Conservation (phyloP, 2,888 invertebrate genomes). For the Oegoconia quadripuncta region DNA sequence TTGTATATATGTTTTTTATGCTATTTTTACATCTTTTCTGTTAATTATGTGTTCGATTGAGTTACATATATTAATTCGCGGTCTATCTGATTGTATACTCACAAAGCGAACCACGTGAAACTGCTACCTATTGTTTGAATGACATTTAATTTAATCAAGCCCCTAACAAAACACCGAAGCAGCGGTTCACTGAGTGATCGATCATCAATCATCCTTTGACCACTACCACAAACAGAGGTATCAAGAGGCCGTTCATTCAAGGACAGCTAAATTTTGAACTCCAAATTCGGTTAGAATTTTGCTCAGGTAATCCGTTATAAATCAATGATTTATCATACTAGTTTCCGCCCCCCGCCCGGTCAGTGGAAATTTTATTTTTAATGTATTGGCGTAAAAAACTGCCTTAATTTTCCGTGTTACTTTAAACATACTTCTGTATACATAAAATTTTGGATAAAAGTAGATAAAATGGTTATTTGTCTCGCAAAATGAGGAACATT, state of each 20-base stretch:
- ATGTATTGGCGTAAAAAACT: too few relatives aligned
- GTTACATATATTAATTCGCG: background rate
- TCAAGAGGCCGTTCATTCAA: background rate
- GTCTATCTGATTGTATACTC: background rate
- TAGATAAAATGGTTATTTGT: too few relatives aligned
- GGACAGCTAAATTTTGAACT: constrained; percentile 6
- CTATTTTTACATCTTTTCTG: background rate
- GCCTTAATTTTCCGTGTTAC: too few relatives aligned
- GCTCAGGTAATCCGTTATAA: background rate
- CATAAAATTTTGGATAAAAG: too few relatives aligned
- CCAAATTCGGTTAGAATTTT: background rate
- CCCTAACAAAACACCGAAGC: background rate
- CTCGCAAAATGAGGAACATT: too few relatives aligned
- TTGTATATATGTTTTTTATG: too few relatives aligned
- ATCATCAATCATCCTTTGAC: constrained; percentile 8
- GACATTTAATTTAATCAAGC: constrained; percentile 7
- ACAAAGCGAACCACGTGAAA: background rate
- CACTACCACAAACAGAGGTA: background rate
- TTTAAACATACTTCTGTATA: too few relatives aligned
- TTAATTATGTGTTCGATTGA: background rate
- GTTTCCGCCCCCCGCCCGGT: too few relatives aligned
- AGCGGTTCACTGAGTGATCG: background rate
- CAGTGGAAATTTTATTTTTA: too few relatives aligned
- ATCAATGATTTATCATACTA: background rate
- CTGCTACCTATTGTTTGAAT: constrained; percentile 1